Percentiles rank a stretch among this genome's conserved stretches.
Evolutionary conservation across 2,888 invertebrate genomes (phyloP).

Genomic region (Ichneumoninae sp.): DNA sequence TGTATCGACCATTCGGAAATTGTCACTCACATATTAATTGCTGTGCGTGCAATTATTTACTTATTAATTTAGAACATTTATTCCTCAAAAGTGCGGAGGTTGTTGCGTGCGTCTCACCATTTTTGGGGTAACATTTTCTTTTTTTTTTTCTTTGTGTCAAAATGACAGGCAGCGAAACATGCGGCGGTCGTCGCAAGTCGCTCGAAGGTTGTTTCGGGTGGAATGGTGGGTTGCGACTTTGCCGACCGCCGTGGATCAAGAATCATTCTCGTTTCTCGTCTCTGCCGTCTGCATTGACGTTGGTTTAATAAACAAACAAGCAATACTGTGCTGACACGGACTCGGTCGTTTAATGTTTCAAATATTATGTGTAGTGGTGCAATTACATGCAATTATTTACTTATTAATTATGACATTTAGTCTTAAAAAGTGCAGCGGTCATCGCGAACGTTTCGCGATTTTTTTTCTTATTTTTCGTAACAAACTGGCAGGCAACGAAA

Average conservation of each 20-base stretch:
- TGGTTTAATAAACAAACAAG: too few species aligned
- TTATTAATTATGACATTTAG: too few species aligned
- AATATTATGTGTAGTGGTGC: too few species aligned
- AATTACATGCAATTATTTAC: too few species aligned
- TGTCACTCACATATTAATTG: conserved; percentile 76
- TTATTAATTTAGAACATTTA: conserved; percentile 78
- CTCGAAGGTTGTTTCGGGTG: conserved; percentile 15
- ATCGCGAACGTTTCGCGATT: too few species aligned
- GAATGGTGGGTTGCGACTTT: neutral
- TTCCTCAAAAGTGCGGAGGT: conserved; percentile 73
- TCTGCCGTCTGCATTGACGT: too few species aligned
- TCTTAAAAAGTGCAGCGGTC: too few species aligned
- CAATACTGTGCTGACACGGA: too few species aligned
- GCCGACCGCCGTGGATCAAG: neutral
- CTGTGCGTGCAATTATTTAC: conserved; percentile 71
- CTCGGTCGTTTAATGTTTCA: too few species aligned
- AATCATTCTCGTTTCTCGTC: too few species aligned
- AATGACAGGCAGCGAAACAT: conserved; percentile 32
- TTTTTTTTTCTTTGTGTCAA: conserved; percentile 46
- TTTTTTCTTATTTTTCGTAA: too few species aligned
- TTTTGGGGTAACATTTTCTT: conserved; percentile 67
- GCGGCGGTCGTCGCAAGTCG: conserved; percentile 11
- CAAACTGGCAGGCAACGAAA: too few species aligned
- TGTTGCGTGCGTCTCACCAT: conserved; percentile 77
- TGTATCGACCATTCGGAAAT: conserved; percentile 69